These are phyloP conservation scores for Zaprionus bogoriensis DNA, from an alignment of 2,888 invertebrate genomes.

Conservation along the genomic window DNA sequence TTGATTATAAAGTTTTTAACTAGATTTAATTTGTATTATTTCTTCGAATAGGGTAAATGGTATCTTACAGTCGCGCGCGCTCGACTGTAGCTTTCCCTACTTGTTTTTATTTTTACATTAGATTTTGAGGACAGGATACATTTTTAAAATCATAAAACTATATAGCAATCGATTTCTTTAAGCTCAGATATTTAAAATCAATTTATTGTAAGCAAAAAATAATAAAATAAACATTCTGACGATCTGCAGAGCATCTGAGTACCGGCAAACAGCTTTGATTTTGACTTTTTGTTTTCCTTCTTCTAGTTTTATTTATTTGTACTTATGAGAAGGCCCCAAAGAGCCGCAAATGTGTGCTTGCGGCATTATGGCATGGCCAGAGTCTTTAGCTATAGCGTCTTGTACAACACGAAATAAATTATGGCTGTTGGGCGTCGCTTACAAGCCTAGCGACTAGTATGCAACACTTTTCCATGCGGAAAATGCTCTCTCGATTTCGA, in stretches of 20 bases:
- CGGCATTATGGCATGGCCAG: neutral
- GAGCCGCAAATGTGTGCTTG: neutral
- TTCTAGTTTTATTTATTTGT: conserved; percentile 49
- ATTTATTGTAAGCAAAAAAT: too few relatives aligned
- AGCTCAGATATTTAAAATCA: too few relatives aligned
- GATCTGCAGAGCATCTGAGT: neutral
- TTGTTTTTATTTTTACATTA: too few relatives aligned
- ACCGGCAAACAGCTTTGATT: conserved; percentile 37
- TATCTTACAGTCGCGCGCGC: too few relatives aligned
- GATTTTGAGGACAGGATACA: too few relatives aligned
- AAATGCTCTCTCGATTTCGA: conserved; percentile 7
- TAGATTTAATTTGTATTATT: too few relatives aligned
- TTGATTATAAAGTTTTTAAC: too few relatives aligned
- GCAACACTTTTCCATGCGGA: neutral
- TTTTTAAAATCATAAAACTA: too few relatives aligned
- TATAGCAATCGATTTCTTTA: too few relatives aligned
- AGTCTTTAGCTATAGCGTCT: neutral
- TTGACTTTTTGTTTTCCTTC: conserved; percentile 30
- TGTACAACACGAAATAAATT: conserved; percentile 31
- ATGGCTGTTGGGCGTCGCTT: conserved; percentile 2
- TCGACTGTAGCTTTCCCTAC: too few relatives aligned
- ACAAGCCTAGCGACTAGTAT: neutral
- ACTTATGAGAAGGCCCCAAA: conserved; percentile 28
- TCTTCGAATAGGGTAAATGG: too few relatives aligned
- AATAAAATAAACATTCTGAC: too few relatives aligned